Evolutionary conservation across 2,797 vertebrate genomes (phyloP), one percentile per base, ranked within the genome.

Genomic region (Erpetoichthys calabaricus): DNA sequence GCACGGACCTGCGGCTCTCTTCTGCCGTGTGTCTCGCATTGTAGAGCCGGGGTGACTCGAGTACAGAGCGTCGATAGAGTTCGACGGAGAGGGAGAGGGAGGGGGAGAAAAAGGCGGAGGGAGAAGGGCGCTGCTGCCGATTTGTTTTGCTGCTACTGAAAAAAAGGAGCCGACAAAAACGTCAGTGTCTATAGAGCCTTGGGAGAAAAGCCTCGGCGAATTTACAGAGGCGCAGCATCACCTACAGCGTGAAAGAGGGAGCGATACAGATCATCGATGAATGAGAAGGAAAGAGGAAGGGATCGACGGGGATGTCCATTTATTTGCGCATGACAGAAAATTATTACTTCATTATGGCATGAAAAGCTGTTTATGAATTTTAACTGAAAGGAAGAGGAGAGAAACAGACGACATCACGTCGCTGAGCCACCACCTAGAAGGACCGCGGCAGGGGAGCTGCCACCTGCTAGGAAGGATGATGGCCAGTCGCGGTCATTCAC

Each of bases 201-300:
- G 57, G 57, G 58, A 62, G 57, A 46, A 58, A 58, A 59, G 56
- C 57, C 59, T 68, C 62, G 57, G 60, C 58, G 57, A 60, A 65
- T 68, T 61, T 61, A 58, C 55, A 60, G 67, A 70, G 66, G 59
- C 69, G 64, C 69, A 64, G 51, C 51, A 61, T 57, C 59, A 70
- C 71, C 57, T 52, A 42, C 8, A 47, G 8, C n/a, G 47, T 51
- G 42, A 55, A 49, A 53, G 56, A 55, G 43, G 10, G 2, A 55
- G 45, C 55, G 8, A 41, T 25, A 25, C 25, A 25, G 25, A 25
- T 25, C 25, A 25, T 25, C 25, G 25, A 25, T 25, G 47, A 42
- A 41, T 47, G 49, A 62, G 65, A 51, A 43, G 50, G 8, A 50
- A 4, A 44, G 44, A 10, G 44, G 47, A 43, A 53, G 53, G 45